phyloP scores from a whole-genome alignment of 2,888 invertebrate genomes.

The Epiblema foenella region DNA sequence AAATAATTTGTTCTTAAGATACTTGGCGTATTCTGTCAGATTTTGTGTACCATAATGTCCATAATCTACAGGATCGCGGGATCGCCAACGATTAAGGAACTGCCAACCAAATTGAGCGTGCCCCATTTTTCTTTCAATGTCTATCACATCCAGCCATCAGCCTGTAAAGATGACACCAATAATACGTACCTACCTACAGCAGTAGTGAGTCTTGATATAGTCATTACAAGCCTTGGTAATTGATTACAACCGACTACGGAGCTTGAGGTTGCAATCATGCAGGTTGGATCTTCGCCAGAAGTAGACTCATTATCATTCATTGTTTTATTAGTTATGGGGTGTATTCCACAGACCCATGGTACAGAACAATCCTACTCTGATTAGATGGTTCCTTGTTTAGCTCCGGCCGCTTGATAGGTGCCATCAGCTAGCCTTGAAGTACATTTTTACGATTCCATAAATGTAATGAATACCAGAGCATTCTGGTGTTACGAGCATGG shows the following conservation, averaged over 20 bases:
- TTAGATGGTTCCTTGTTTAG: not conserved
- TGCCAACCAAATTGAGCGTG: no score
- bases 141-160: not conserved
- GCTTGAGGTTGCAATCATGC: not conserved
- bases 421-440: not conserved
- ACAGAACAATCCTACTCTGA: not conserved
- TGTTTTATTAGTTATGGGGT: not conserved
- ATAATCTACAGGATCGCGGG: no score
- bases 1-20: not conserved
- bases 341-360: not conserved
- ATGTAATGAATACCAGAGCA: no score
- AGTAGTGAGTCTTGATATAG: not conserved
- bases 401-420: not conserved
- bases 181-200: not conserved
- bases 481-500: not conserved
- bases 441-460: not conserved
- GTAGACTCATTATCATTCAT: not conserved
- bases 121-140: not conserved
- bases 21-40: not conserved
- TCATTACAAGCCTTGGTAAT: not conserved
- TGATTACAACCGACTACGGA: not conserved
- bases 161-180: not conserved
- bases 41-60: no score
- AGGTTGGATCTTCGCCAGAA: not conserved
- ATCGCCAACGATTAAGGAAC: no score